A percentile compares a stretch with the other conserved stretches of the same genome.
Conservation (phyloP, 2,888 invertebrate species). For the Trypoxylon attenuatum region DNA sequence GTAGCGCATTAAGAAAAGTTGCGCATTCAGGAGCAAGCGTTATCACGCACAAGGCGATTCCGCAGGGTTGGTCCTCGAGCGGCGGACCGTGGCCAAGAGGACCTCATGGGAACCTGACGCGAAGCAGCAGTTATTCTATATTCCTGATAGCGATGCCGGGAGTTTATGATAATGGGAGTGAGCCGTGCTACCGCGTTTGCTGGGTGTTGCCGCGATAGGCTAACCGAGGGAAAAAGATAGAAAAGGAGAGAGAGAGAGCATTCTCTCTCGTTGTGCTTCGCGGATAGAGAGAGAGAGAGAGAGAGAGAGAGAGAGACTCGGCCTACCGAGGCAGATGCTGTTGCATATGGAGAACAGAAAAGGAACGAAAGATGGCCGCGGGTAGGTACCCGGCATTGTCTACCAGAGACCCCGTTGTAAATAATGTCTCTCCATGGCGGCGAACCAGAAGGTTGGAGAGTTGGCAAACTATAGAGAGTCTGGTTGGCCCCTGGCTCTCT, state of each 20-base stretch:
- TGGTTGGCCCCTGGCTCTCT: slow-evolving; percentile 58
- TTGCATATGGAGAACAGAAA: slow-evolving; percentile 73
- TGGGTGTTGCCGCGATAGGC: slow-evolving; percentile 5
- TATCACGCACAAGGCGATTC: no score
- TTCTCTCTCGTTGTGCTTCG: no score
- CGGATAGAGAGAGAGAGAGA: background rate
- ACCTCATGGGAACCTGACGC: slow-evolving; percentile 29
- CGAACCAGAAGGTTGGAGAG: slow-evolving; percentile 58
- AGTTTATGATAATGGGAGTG: slow-evolving; percentile 61
- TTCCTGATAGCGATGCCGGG: slow-evolving; percentile 21
- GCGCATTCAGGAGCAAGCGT: no score
- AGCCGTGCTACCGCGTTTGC: slow-evolving; percentile 19
- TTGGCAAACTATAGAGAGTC: slow-evolving; percentile 60
- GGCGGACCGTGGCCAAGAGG: no score
- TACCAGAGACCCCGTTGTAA: slow-evolving; percentile 68
- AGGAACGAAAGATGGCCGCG: slow-evolving; percentile 70
- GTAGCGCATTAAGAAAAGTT: no score
- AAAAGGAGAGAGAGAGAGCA: no score
- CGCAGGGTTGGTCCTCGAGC: no score
- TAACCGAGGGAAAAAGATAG: background rate
- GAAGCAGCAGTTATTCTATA: slow-evolving; percentile 8
- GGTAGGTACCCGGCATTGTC: slow-evolving; percentile 66
- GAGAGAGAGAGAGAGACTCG: slow-evolving; percentile 31
- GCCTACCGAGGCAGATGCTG: slow-evolving; percentile 64
- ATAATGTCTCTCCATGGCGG: slow-evolving; percentile 69